These are phyloP conservation scores for Coregonus clupeaformis DNA, from an alignment of 2,113 vertebrate genomes.

Conservation along the genomic window DNA sequence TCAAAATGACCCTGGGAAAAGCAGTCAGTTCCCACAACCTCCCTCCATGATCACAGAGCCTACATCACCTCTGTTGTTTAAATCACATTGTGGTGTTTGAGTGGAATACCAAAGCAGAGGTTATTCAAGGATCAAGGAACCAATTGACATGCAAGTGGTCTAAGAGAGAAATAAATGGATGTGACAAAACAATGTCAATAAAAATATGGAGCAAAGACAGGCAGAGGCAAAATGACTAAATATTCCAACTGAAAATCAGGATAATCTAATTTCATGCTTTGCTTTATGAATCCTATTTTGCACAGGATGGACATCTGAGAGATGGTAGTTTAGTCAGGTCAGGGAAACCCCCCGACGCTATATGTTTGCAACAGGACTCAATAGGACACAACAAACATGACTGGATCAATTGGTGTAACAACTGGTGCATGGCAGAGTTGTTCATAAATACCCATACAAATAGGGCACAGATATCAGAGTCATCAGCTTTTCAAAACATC, in stretches of 20 bases:
- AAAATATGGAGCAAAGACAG: too few relatives aligned
- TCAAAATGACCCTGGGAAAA: constrained; percentile 8
- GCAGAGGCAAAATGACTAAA: too few relatives aligned
- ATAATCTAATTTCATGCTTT: too few relatives aligned
- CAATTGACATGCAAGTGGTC: not conserved
- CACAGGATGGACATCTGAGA: not conserved
- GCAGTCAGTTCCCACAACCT: constrained; percentile 4
- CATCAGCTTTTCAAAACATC: not conserved
- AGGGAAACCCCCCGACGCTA: not conserved
- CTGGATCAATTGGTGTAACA: too few relatives aligned
- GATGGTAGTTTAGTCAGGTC: not conserved
- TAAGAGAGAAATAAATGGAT: not conserved
- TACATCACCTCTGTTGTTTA: constrained; percentile 24
- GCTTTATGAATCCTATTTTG: not conserved
- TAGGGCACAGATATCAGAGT: not conserved
- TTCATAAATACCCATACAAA: constrained; percentile 16
- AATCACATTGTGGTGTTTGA: constrained; percentile 19
- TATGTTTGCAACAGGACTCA: not conserved
- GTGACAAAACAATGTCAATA: too few relatives aligned
- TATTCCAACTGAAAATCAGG: too few relatives aligned
- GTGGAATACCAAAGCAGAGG: not conserved
- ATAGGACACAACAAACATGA: not conserved
- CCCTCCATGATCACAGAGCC: not conserved
- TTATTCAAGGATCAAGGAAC: constrained; percentile 1
- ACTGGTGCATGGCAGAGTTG: constrained; percentile 10